These are phyloP conservation scores for Thelohanellus kitauei DNA, from an alignment of 30 jellyfish, hydroid and myxozoan species.

Conservation along the genomic window DNA sequence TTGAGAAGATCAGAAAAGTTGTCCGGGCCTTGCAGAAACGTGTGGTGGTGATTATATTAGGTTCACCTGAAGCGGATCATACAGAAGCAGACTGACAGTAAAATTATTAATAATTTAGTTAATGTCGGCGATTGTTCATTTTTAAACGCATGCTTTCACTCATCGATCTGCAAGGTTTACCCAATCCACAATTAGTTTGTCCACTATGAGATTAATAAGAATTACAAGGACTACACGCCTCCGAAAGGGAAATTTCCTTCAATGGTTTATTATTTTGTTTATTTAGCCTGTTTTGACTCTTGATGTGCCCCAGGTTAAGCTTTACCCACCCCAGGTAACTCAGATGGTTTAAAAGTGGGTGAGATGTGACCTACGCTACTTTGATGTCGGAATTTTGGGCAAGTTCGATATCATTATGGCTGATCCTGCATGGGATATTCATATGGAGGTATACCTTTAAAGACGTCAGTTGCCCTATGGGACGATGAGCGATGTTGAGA, in stretches of 20 bases:
- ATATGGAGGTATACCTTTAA: constrained; percentile 60
- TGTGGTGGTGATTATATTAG: no score
- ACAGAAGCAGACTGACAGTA: constrained; percentile 87
- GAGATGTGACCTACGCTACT: constrained; percentile 58
- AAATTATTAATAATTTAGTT: constrained; percentile 10
- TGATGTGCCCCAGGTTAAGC: constrained; percentile 11
- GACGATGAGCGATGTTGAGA: constrained; percentile 82
- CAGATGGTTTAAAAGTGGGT: constrained; percentile 26
- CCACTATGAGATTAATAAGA: constrained; percentile 67
- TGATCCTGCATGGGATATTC: constrained; percentile 99
- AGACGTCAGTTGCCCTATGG: constrained; percentile 53
- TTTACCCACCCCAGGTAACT: constrained; percentile 76
- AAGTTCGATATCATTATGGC: constrained; percentile 89
- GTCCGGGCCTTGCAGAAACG: no score
- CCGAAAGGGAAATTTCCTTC: constrained; percentile 5
- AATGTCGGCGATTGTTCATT: constrained; percentile 88
- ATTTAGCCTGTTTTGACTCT: neutral
- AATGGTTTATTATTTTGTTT: neutral
- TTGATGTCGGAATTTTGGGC: constrained; percentile 60
- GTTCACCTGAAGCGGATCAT: constrained; percentile 47
- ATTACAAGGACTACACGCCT: neutral
- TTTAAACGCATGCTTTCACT: constrained; percentile 73
- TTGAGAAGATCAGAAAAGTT: no score
- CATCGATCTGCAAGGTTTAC: constrained; percentile 76
- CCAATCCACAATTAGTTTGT: constrained; percentile 20